A percentile compares a stretch with the other conserved stretches of the same genome.
Conservation (phyloP, 2,888 invertebrate genomes). For the Dolomedes plantarius region DNA sequence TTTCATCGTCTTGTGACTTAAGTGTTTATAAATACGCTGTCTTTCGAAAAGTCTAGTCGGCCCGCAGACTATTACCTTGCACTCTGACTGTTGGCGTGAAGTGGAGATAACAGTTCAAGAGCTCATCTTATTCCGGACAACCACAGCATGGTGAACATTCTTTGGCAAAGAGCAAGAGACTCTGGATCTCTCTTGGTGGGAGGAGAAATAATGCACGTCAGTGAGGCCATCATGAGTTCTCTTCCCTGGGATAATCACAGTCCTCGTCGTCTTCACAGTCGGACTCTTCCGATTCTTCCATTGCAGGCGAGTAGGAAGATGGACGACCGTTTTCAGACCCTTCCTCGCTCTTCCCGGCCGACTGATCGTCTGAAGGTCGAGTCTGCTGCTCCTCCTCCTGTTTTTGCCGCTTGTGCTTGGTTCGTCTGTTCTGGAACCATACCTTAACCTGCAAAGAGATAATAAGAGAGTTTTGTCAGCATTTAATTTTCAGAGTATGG, state of each 20-base stretch:
- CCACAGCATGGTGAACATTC: background rate
- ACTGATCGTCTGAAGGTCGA: slow-evolving; percentile 41
- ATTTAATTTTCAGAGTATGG: too few relatives aligned
- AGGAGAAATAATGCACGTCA: too few relatives aligned
- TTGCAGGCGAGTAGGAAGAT: slow-evolving; percentile 30
- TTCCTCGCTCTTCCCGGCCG: slow-evolving; percentile 21
- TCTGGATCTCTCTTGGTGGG: too few relatives aligned
- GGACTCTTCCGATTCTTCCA: slow-evolving; percentile 51
- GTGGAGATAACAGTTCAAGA: background rate
- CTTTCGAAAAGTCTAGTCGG: too few relatives aligned
- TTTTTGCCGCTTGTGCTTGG: slow-evolving; percentile 73
- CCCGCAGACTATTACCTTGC: too few relatives aligned
- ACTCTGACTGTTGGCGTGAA: too few relatives aligned
- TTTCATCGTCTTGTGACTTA: too few relatives aligned
- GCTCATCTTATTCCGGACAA: background rate
- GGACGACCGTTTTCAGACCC: slow-evolving; percentile 42
- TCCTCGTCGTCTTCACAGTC: slow-evolving; percentile 58
- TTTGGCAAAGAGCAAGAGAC: background rate
- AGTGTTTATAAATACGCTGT: too few relatives aligned
- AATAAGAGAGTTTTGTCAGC: too few relatives aligned
- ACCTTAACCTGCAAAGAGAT: slow-evolving; percentile 72
- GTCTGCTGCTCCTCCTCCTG: slow-evolving; percentile 72
- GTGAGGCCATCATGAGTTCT: slow-evolving; percentile 32
- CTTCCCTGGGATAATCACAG: slow-evolving; percentile 22
- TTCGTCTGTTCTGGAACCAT: slow-evolving; percentile 74